A percentile compares a stretch with the other conserved stretches of the same genome.
Conservation (phyloP, 2,113 vertebrate species). For the Pseudopodoces humilis region DNA sequence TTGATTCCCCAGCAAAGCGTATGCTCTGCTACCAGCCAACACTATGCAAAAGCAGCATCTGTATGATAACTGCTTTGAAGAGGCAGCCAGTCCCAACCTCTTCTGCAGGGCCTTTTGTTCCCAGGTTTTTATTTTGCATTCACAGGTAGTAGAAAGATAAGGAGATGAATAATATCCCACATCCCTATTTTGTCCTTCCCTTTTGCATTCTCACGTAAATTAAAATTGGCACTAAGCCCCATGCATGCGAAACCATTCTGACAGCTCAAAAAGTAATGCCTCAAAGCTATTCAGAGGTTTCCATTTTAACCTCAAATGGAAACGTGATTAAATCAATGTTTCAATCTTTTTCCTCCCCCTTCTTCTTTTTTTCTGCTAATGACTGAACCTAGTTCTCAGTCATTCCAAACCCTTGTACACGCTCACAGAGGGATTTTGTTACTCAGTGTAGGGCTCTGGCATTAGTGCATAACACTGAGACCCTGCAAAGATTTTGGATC, state of each 20-base stretch:
- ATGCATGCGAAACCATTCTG: slow-evolving; percentile 27
- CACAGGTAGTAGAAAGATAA: slow-evolving; percentile 41
- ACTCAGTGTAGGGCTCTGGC: background rate
- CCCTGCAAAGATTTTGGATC: background rate
- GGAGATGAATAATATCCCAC: slow-evolving; percentile 33
- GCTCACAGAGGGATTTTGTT: background rate
- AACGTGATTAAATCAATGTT: slow-evolving; percentile 17
- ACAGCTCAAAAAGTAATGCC: slow-evolving; percentile 52
- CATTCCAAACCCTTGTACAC: background rate
- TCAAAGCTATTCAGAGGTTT: slow-evolving; percentile 9
- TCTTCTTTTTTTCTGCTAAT: background rate
- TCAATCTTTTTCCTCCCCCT: background rate
- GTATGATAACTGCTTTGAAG: slow-evolving; percentile 1
- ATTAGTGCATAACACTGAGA: background rate
- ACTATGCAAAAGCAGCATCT: background rate
- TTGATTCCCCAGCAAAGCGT: background rate
- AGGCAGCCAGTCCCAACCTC: background rate
- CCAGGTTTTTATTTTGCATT: slow-evolving; percentile 48
- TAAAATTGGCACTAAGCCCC: slow-evolving; percentile 53
- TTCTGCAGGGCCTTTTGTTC: slow-evolving; percentile 44
- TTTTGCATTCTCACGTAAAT: slow-evolving; percentile 40
- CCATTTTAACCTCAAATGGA: slow-evolving; percentile 18
- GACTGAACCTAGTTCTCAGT: background rate
- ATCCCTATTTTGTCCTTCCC: slow-evolving; percentile 24
- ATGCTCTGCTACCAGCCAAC: background rate